A percentile compares a stretch with the other conserved stretches of the same genome.
These are phyloP conservation scores for Priocnemis perturbator DNA, from an alignment of 2,888 invertebrate genomes.

Conservation along the genomic window DNA sequence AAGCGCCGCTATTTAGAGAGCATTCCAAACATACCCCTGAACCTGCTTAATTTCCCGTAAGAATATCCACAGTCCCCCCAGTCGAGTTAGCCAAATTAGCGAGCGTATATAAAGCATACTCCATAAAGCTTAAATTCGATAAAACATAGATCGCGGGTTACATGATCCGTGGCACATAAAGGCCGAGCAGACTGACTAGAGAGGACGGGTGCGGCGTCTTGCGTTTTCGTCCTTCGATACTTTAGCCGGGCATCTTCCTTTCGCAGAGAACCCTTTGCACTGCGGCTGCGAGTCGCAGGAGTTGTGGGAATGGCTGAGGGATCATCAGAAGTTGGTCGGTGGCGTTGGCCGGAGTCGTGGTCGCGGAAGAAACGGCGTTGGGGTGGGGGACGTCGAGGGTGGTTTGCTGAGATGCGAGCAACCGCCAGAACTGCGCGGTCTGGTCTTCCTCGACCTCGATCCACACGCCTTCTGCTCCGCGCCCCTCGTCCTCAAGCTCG, in stretches of 20 bases:
- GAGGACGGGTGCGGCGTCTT: too few relatives aligned
- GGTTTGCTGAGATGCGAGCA: conserved; percentile 85
- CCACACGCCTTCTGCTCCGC: conserved; percentile 90
- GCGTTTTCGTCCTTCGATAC: background rate
- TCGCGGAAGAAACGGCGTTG: conserved; percentile 58
- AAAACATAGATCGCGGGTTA: too few relatives aligned
- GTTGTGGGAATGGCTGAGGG: conserved; percentile 94
- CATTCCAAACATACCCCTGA: too few relatives aligned
- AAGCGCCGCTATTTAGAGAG: too few relatives aligned
- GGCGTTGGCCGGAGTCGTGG: conserved; percentile 76
- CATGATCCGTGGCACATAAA: too few relatives aligned
- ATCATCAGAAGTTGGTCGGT: conserved; percentile 86
- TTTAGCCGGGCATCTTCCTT: conserved; percentile 5
- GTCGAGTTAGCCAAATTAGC: too few relatives aligned
- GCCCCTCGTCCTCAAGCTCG: conserved; percentile 88
- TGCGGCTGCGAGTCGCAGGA: conserved; percentile 95
- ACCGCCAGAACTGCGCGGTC: conserved; percentile 87
- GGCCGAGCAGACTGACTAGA: too few relatives aligned
- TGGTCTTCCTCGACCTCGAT: conserved; percentile 84
- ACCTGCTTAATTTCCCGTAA: too few relatives aligned
- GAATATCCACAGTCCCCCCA: too few relatives aligned
- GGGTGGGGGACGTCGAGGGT: conserved; percentile 64
- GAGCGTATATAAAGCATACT: too few relatives aligned
- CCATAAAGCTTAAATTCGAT: too few relatives aligned
- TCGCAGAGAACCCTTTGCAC: conserved; percentile 89